phyloP scores from a whole-genome alignment of 2,888 invertebrate genomes.

The Mythimna ferrago region DNA sequence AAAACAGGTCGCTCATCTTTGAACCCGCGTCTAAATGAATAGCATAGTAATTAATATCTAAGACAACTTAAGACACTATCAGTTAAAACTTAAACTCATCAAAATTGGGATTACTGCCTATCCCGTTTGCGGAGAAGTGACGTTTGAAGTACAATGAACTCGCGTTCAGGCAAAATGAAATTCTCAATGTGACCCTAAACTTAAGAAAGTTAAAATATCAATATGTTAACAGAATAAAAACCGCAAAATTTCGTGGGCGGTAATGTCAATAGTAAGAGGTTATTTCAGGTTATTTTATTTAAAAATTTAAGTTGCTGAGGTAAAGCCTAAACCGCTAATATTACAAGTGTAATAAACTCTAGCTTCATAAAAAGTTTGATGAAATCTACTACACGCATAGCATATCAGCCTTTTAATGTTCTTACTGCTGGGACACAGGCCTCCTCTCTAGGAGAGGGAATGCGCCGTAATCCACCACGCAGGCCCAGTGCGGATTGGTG shows the following conservation, averaged over 20 bases:
- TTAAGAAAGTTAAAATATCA: slow-evolving; percentile 14
- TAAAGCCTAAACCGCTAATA: not conserved
- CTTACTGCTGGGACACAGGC: no score
- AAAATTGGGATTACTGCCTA: not conserved
- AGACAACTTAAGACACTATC: slow-evolving; percentile 18
- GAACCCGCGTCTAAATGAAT: not conserved
- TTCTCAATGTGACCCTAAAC: slow-evolving; percentile 1
- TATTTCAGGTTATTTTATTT: slow-evolving; percentile 21
- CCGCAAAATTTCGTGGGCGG: slow-evolving; percentile 1
- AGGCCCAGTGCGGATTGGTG: no score
- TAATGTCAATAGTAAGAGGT: slow-evolving; percentile 21
- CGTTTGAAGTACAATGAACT: not conserved
- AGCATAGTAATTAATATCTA: slow-evolving; percentile 10
- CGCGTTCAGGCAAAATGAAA: not conserved
- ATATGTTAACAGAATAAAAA: slow-evolving; percentile 31
- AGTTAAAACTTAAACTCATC: not conserved
- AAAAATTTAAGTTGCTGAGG: not conserved
- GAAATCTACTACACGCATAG: no score
- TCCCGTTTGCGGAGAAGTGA: slow-evolving; percentile 3
- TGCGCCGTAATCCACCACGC: no score
- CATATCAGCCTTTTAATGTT: no score
- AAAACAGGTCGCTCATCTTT: not conserved
- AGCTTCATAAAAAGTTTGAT: no score
- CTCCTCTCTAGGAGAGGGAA: no score
- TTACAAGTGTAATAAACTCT: not conserved